Percentiles rank a stretch among this genome's conserved stretches.
These are phyloP conservation scores for Atrichornis clamosus DNA, from an alignment of 2,113 vertebrate genomes.

Conservation along the genomic window DNA sequence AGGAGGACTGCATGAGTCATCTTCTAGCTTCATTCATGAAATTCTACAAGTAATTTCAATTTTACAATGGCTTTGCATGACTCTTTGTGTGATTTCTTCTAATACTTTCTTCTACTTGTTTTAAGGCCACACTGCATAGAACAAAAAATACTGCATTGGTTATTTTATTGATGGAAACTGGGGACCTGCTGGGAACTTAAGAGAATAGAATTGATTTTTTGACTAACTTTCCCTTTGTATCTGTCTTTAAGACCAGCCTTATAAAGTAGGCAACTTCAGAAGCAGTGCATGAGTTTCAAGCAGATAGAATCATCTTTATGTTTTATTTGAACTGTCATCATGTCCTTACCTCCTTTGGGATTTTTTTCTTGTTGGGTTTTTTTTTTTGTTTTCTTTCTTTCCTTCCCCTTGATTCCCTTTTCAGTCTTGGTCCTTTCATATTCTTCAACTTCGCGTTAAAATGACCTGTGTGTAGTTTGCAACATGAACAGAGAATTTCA, in stretches of 20 bases:
- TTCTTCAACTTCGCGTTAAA: background rate
- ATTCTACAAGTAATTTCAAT: background rate
- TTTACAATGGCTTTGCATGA: background rate
- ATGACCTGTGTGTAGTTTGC: background rate
- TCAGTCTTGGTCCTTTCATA: background rate
- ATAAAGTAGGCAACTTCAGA: background rate
- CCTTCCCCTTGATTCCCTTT: background rate
- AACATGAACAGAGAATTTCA: background rate
- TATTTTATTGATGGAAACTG: slow-evolving; percentile 19
- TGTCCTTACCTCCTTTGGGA: background rate
- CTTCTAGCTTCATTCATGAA: background rate
- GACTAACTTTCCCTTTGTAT: slow-evolving; percentile 4
- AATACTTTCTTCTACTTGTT: background rate
- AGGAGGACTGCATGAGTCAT: background rate
- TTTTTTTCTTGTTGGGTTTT: background rate
- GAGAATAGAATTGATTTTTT: slow-evolving; percentile 19
- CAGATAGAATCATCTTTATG: background rate
- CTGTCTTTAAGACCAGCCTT: background rate
- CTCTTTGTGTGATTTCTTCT: background rate
- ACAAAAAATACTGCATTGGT: background rate
- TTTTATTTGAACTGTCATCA: background rate
- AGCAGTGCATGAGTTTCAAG: background rate
- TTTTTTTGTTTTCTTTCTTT: background rate
- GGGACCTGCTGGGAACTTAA: background rate
- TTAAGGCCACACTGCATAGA: background rate